Conservation (phyloP, 30 jellyfish, hydroid and myxozoan genomes). For the Nemopilema nomurai region DNA sequence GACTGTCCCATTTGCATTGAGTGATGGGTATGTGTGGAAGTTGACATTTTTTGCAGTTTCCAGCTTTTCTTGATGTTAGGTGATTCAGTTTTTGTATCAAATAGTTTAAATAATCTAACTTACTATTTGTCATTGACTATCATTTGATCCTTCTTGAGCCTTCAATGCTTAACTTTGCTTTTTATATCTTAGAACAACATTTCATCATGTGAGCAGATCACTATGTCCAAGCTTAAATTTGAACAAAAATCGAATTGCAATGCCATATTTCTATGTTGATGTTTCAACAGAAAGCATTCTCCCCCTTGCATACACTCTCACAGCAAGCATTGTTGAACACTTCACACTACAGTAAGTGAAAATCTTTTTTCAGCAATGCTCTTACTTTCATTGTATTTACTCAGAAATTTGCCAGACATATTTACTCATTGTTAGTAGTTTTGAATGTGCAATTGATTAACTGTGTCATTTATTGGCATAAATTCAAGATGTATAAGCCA, state of each 20-base stretch:
- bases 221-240: conserved; percentile 70
- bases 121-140: not conserved
- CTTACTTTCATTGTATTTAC: too few species aligned
- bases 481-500: not conserved
- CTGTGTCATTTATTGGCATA: not conserved
- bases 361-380: not conserved
- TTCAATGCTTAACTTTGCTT: not conserved
- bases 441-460: too few species aligned
- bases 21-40: conserved; percentile 51
- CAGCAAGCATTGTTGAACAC: conserved; percentile 37
- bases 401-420: not conserved
- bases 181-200: conserved; percentile 29
- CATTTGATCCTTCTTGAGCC: not conserved
- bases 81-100: too few species aligned
- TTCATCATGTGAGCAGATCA: conserved; percentile 71
- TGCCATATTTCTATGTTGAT: conserved; percentile 68
- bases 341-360: conserved; percentile 39
- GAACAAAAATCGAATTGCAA: conserved; percentile 20
- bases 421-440: not conserved
- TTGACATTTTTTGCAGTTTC: too few species aligned
- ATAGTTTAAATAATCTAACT: too few species aligned
- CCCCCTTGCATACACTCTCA: conserved; percentile 53
- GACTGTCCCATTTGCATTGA: conserved; percentile 80
- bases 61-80: too few species aligned
- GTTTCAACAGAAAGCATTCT: conserved; percentile 55